Evolutionary conservation across 2,113 vertebrate species (phyloP).

Genomic region (Clinocottus analis): DNA sequence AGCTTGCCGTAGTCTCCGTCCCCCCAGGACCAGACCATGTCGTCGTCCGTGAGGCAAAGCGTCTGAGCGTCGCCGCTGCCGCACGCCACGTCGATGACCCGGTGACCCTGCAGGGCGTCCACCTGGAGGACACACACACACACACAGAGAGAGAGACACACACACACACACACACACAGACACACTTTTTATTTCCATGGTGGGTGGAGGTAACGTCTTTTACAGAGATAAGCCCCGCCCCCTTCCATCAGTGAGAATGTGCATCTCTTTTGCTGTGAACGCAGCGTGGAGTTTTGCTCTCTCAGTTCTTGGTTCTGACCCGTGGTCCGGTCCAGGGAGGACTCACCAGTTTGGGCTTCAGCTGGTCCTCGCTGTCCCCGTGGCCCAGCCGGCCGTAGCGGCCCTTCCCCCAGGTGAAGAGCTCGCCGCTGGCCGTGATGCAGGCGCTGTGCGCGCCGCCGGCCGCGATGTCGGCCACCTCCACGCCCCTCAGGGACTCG

Average conservation of each 20-base stretch:
- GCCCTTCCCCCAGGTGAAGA: conserved; percentile 98
- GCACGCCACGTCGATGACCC: conserved; percentile 96
- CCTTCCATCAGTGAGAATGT: too few relatives aligned
- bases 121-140: conserved; percentile 82
- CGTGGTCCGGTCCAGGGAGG: too few relatives aligned
- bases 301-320: too few relatives aligned
- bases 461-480: conserved; percentile 95
- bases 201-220: too few relatives aligned
- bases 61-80: conserved; percentile 98
- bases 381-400: conserved; percentile 96
- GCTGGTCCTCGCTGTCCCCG: conserved; percentile 96
- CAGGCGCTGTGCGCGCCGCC: conserved; percentile 98
- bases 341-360: conserved; percentile 95
- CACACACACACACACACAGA: too few relatives aligned
- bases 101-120: conserved; percentile 96
- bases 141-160: too few relatives aligned
- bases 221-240: too few relatives aligned
- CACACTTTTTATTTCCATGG: too few relatives aligned
- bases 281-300: too few relatives aligned
- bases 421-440: conserved; percentile 94
- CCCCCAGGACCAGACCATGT: conserved; percentile 99
- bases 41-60: conserved; percentile 94
- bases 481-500: conserved; percentile 94
- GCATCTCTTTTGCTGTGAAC: too few relatives aligned
- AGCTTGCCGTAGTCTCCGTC: conserved; percentile 98